Evolutionary conservation across 1,140 invertebrate genomes (phyloP), one percentile per base, ranked within the genome.

Genomic region (Aporrectodea caliginosa): DNA sequence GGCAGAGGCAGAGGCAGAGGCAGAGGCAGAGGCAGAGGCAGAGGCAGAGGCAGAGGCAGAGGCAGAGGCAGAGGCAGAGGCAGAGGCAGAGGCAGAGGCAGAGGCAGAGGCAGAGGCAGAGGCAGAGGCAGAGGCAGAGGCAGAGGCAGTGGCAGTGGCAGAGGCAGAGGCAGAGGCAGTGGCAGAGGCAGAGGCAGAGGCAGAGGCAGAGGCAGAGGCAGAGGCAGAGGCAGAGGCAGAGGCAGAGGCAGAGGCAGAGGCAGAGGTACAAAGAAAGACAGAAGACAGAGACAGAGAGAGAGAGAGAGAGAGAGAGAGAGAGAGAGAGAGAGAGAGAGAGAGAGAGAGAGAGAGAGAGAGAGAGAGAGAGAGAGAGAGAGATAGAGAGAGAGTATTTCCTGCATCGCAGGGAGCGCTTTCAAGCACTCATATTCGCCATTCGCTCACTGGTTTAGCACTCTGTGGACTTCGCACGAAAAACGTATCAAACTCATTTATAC

Each of bases 191-290:
- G 43, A 58, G 6, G 22, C 6, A 58, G 6, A 58, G 43, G 35
- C 31, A 78, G 75, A 80, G 75, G 72, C 58, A 78, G 75, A 78
- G 75, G 78, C 75, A 78, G 69, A 71, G 75, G 78, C 58, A 80
- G 79, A 78, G 69, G 78, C 75, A 78, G 30, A 78, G 69, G 71
- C 58, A 78, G 79, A 78, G 30, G 78, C 16, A 80, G 73, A 78
- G 29, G 31, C 6, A 32, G 31, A 0, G 32, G 0, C 29, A 75
- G 73, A 34, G 2, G 34, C 29, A 75, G 30, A 75, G 30, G 34
- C 1, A 75, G 73, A 75, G 29, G 34, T 29, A 34, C 1, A 75
- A 33, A 75, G 73, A 6, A 58, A 12, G 22, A 58, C 6, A 22
- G 34, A 33, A 34, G 31, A 75, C n/a, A 75, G 73, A 75, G 73